Evolutionary conservation across 2,113 vertebrate genomes (phyloP).

Genomic region (Dunckerocampus dactyliophorus): DNA sequence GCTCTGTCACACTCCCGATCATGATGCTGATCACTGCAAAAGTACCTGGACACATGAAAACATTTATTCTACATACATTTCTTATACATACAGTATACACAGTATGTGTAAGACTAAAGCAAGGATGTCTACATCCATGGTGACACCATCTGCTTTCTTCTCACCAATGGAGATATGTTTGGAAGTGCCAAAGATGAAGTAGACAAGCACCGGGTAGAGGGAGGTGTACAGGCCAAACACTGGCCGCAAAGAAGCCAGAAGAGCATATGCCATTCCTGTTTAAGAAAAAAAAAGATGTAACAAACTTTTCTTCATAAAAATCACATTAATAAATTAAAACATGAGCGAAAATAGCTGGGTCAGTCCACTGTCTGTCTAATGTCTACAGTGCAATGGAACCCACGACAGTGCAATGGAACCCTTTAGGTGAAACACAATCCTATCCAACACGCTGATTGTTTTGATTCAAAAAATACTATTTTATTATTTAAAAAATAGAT

Average conservation of each 20-base stretch:
- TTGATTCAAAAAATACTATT: too few species aligned
- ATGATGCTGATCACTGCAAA: conserved; percentile 92
- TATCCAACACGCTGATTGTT: too few species aligned
- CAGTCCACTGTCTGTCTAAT: too few species aligned
- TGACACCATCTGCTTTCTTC: conserved; percentile 18
- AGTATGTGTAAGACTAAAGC: not conserved
- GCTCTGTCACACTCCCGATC: conserved; percentile 84
- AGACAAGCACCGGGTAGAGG: conserved; percentile 86
- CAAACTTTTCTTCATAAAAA: not conserved
- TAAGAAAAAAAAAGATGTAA: not conserved
- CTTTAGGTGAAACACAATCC: too few species aligned
- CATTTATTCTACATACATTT: not conserved
- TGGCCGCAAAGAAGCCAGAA: conserved; percentile 84
- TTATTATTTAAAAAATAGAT: too few species aligned
- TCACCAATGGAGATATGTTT: conserved; percentile 90
- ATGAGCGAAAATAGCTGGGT: too few species aligned
- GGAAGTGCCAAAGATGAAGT: conserved; percentile 91
- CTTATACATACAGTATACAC: too few species aligned
- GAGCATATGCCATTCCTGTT: conserved; percentile 85
- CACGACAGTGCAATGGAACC: too few species aligned
- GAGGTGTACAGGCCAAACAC: conserved; percentile 89
- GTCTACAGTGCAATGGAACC: too few species aligned
- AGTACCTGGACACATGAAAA: conserved; percentile 73
- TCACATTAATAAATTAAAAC: too few species aligned
- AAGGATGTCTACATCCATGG: not conserved